Evolutionary conservation across 1,140 invertebrate species (phyloP).

Genomic region (Trialeurodes vaporariorum): DNA sequence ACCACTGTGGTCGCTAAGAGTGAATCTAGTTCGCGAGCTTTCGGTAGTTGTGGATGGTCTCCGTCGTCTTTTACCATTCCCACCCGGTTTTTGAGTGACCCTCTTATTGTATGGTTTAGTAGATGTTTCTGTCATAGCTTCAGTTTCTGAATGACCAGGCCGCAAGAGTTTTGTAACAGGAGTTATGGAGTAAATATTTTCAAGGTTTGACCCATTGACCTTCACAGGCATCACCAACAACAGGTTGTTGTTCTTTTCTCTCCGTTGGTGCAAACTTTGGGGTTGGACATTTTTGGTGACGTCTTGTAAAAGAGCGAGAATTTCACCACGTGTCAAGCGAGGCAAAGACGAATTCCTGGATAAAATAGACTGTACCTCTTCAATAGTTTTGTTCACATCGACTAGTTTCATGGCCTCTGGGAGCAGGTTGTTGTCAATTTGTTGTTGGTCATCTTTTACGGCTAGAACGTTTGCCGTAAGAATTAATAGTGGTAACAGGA

Average conservation of each 20-base stretch:
- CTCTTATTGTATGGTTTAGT: background rate
- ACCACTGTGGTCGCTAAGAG: background rate
- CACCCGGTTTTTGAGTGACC: background rate
- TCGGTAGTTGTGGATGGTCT: background rate
- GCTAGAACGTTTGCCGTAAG: background rate
- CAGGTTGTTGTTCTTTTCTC: slow-evolving; percentile 12
- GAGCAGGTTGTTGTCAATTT: background rate
- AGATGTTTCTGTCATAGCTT: background rate
- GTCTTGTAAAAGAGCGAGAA: slow-evolving; percentile 44
- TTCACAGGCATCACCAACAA: slow-evolving; percentile 13
- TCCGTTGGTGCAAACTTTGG: background rate
- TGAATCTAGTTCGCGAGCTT: background rate
- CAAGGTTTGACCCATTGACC: background rate
- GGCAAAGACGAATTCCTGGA: slow-evolving; percentile 41
- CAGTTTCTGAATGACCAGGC: background rate
- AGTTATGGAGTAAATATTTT: background rate
- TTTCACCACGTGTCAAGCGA: slow-evolving; percentile 42
- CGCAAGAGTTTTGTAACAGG: background rate
- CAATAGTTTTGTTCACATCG: slow-evolving; percentile 36
- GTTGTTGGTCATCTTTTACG: background rate
- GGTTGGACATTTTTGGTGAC: slow-evolving; percentile 29
- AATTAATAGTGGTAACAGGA: background rate
- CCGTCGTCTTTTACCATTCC: background rate
- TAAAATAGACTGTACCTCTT: slow-evolving; percentile 45
- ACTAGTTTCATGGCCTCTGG: slow-evolving; percentile 9